Evolutionary conservation across 2,113 vertebrate genomes (phyloP).

Genomic region (Equus quagga): DNA sequence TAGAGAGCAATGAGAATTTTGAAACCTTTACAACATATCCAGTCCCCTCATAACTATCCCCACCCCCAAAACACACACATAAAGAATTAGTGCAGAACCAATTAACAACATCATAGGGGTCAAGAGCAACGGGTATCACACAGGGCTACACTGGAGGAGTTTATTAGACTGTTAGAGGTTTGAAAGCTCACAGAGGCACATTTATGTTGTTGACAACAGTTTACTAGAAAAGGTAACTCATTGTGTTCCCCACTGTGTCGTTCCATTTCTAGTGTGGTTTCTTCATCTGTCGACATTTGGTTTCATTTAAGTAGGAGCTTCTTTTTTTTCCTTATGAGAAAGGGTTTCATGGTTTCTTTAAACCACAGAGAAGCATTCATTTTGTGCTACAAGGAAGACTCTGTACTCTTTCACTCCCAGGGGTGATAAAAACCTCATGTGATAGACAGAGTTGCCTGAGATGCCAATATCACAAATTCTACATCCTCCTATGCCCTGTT

Average conservation of each 20-base stretch:
- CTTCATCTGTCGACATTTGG: conserved; percentile 66
- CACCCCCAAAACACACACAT: background rate
- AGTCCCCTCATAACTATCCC: background rate
- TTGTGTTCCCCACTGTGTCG: conserved; percentile 28
- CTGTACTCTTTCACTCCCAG: background rate
- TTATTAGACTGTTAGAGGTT: conserved; percentile 67
- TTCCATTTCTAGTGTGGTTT: conserved; percentile 38
- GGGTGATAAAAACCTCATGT: background rate
- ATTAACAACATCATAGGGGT: background rate
- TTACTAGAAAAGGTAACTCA: conserved; percentile 60
- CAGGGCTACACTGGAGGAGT: background rate
- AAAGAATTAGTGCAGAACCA: background rate
- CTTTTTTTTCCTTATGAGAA: conserved; percentile 9
- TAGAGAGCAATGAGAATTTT: background rate
- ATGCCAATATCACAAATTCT: background rate
- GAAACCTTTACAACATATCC: background rate
- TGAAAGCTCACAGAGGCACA: conserved; percentile 68
- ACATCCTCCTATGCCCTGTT: background rate
- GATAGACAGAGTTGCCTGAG: background rate
- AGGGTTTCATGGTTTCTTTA: background rate
- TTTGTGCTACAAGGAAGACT: background rate
- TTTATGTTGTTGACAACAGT: conserved; percentile 31
- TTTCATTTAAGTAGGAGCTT: conserved; percentile 74
- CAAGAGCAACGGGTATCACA: background rate
- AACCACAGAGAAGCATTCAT: background rate